Percentiles rank a stretch among this genome's conserved stretches.
These are phyloP conservation scores for Chlorocebus sabaeus DNA, from an alignment of 2,113 vertebrate genomes.

Conservation along the genomic window DNA sequence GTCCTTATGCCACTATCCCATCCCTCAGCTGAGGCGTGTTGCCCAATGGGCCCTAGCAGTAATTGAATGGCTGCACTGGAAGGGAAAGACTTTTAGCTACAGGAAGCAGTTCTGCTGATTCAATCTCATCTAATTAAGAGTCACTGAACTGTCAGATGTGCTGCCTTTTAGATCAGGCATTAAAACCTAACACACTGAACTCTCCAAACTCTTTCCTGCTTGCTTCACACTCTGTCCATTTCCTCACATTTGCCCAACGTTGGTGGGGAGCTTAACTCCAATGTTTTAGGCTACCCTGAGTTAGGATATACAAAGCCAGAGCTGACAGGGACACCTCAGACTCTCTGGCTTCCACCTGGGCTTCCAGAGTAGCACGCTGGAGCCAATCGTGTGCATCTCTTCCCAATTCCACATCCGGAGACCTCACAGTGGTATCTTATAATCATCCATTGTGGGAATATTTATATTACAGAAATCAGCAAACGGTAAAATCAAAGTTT, in stretches of 20 bases:
- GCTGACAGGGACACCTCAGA: neutral
- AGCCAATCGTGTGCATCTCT: neutral
- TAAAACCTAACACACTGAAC: slow-evolving; percentile 27
- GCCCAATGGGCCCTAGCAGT: slow-evolving; percentile 34
- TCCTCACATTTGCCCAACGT: neutral
- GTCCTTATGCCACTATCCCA: neutral
- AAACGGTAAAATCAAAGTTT: neutral
- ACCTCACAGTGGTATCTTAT: neutral
- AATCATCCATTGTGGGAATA: neutral
- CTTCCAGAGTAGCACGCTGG: neutral
- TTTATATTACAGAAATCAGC: neutral
- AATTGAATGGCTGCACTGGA: neutral
- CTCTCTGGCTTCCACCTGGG: neutral
- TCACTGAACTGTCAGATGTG: slow-evolving; percentile 57
- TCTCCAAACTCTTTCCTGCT: neutral
- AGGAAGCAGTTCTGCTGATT: slow-evolving; percentile 57
- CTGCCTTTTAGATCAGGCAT: slow-evolving; percentile 39
- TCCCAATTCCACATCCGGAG: neutral
- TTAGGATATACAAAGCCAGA: neutral
- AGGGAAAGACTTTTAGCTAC: slow-evolving; percentile 38
- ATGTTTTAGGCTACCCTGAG: neutral
- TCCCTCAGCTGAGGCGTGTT: neutral
- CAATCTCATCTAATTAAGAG: slow-evolving; percentile 68
- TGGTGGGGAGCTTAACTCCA: neutral
- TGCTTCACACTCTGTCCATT: neutral